Evolutionary conservation across 2,113 vertebrate species (phyloP).

Genomic region (Carassius gibelio): DNA sequence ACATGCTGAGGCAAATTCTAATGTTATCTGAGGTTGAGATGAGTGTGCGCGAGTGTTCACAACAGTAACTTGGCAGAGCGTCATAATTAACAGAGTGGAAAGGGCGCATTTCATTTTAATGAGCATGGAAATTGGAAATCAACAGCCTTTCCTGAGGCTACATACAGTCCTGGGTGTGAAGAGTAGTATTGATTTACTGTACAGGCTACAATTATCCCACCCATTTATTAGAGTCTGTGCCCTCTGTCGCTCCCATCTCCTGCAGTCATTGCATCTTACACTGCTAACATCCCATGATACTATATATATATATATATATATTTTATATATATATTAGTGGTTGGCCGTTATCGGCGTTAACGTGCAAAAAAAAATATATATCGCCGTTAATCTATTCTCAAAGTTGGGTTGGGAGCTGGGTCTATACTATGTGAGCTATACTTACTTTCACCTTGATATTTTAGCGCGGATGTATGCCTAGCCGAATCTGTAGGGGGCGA

Average conservation of each 20-base stretch:
- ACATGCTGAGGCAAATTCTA: background rate
- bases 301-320: too few species aligned
- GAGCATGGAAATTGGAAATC: slow-evolving; percentile 61
- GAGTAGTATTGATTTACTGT: slow-evolving; percentile 56
- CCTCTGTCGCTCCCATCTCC: slow-evolving; percentile 29
- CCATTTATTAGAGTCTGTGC: slow-evolving; percentile 51
- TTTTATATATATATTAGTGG: background rate
- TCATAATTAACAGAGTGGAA: slow-evolving; percentile 59
- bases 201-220: slow-evolving; percentile 59
- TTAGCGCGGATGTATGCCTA: too few species aligned
- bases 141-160: slow-evolving; percentile 55
- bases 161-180: slow-evolving; percentile 48
- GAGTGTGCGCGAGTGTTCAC: background rate
- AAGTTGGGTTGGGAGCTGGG: too few species aligned
- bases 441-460: too few species aligned
- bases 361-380: too few species aligned
- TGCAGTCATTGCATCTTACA: slow-evolving; percentile 3
- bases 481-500: too few species aligned
- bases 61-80: slow-evolving; percentile 8
- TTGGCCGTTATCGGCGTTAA: too few species aligned
- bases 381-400: too few species aligned
- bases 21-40: slow-evolving; percentile 23
- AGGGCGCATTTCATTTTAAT: slow-evolving; percentile 56
- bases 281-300: background rate
- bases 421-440: too few species aligned